Evolutionary conservation across 1,140 invertebrate species (phyloP).

Genomic region (Sarcophaga bullata): DNA sequence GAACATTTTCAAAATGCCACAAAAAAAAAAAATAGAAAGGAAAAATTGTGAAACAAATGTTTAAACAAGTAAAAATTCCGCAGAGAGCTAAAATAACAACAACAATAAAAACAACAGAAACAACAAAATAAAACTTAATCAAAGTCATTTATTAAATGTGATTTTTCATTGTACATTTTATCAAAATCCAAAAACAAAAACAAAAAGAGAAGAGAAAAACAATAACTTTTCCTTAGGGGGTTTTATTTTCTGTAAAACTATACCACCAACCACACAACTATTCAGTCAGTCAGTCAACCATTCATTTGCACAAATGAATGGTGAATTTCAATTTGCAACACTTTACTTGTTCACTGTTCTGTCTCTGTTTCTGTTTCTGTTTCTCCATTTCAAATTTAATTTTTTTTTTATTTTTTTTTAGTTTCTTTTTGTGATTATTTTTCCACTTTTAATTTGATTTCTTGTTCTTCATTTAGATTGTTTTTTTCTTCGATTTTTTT

Average conservation of each 20-base stretch:
- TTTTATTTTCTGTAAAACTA: background rate
- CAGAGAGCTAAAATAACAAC: no score
- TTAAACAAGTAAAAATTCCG: no score
- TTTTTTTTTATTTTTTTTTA: background rate
- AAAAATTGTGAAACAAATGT: no score
- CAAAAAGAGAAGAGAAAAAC: background rate
- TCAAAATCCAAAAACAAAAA: no score
- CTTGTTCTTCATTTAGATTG: background rate
- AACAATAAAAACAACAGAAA: no score
- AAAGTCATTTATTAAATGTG: constrained; percentile 24
- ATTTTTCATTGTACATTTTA: constrained; percentile 14
- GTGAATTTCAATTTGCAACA: background rate
- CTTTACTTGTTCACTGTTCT: background rate
- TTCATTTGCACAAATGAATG: background rate
- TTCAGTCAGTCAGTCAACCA: background rate
- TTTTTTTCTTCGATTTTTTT: background rate
- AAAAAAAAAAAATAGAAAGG: no score
- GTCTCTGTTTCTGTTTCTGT: no score
- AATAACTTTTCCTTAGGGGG: background rate
- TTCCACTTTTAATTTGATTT: no score
- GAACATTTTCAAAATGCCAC: no score
- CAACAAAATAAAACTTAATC: background rate
- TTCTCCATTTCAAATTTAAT: background rate
- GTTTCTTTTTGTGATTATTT: no score
- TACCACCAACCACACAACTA: background rate